phyloP scores from a whole-genome alignment of 2,888 invertebrate genomes.

The Bellardia bayeri region DNA sequence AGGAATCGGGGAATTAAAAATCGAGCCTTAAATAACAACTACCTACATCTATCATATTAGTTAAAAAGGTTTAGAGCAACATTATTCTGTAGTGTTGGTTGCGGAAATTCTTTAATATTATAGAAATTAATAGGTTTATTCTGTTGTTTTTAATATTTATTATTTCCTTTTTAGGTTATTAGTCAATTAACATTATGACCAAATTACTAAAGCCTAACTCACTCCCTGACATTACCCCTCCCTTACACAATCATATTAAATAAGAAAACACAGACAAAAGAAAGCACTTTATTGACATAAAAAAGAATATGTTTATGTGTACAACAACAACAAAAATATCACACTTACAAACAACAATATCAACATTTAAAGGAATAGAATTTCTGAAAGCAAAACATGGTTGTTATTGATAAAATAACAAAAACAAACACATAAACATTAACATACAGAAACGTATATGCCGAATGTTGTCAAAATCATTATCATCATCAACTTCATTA shows the following conservation, averaged over 20 bases:
- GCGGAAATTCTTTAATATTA: no score
- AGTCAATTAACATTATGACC: not conserved
- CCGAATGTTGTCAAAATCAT: conserved; percentile 36
- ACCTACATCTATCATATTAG: no score
- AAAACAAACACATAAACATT: conserved; percentile 6
- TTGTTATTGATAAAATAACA: conserved; percentile 15
- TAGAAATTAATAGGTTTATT: not conserved
- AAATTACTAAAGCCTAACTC: not conserved
- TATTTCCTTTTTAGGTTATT: not conserved
- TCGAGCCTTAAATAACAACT: no score
- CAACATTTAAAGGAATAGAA: not conserved
- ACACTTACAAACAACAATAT: conserved; percentile 7
- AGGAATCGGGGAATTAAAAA: no score
- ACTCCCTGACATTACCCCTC: not conserved
- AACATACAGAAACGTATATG: conserved; percentile 22
- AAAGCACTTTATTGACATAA: conserved; percentile 30
- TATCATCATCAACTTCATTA: conserved; percentile 3
- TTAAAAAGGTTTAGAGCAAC: no score
- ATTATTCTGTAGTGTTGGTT: no score
- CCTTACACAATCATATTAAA: not conserved
- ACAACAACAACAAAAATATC: conserved; percentile 10
- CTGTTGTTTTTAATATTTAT: not conserved
- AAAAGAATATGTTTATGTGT: conserved; percentile 11
- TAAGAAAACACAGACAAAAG: conserved; percentile 25
- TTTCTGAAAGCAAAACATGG: not conserved